Evolutionary conservation across 2,113 vertebrate species (phyloP).

Genomic region (Hemichromis elongatus): DNA sequence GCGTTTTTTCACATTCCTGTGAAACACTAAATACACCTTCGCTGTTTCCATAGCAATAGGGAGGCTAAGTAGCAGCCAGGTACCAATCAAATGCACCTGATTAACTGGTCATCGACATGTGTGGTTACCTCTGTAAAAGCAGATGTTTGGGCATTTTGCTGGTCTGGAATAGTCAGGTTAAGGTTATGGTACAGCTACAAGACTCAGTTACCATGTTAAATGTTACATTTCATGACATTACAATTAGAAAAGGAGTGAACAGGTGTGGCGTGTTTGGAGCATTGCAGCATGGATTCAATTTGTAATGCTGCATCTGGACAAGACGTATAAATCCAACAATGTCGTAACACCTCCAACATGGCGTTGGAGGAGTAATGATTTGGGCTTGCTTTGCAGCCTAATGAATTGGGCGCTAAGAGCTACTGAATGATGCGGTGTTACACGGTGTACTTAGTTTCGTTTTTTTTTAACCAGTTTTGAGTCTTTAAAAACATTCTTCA

Average conservation of each 20-base stretch:
- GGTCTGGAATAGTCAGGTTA: neutral
- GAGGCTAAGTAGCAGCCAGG: neutral
- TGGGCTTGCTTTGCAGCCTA: neutral
- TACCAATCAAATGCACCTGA: neutral
- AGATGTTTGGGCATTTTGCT: neutral
- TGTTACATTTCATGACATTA: neutral
- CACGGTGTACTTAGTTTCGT: too few species aligned
- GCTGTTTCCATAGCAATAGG: neutral
- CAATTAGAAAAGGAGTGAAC: neutral
- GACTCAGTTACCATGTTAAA: neutral
- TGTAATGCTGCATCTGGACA: neutral
- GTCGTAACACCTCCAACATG: neutral
- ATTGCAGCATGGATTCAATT: neutral
- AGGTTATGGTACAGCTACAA: neutral
- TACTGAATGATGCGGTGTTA: too few species aligned
- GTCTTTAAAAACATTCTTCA: neutral
- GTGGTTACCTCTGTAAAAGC: neutral
- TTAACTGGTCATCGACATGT: neutral
- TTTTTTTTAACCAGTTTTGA: too few species aligned
- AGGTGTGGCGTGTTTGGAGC: neutral
- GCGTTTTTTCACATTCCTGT: neutral
- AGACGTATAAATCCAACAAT: neutral
- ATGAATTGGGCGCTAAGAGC: neutral
- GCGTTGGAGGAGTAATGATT: neutral
- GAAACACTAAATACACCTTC: neutral